phyloP scores from a whole-genome alignment of 1,140 invertebrate genomes.

The Protaetia brevitarsis region DNA sequence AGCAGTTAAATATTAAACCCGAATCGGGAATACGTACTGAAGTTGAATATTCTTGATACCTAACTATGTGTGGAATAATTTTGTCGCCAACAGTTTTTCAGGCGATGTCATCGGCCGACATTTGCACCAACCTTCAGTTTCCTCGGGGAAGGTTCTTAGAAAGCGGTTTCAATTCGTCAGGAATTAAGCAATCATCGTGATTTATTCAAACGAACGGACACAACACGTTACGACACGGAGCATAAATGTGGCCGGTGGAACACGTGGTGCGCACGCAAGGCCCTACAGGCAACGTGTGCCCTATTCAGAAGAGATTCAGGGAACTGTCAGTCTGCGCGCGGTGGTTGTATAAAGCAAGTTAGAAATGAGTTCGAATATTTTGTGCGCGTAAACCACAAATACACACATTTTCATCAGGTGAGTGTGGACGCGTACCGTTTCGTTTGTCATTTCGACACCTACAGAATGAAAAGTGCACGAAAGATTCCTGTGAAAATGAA shows the following conservation, averaged over 20 bases:
- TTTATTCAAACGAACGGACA: background rate
- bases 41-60: no score
- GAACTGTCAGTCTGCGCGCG: slow-evolving; percentile 25
- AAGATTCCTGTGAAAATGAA: background rate
- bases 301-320: slow-evolving; percentile 24
- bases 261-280: slow-evolving; percentile 29
- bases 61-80: no score
- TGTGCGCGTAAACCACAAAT: slow-evolving; percentile 15
- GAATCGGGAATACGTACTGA: no score
- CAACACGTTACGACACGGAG: background rate
- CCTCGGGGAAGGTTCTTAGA: no score
- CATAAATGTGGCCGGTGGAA: background rate
- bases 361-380: slow-evolving; percentile 24
- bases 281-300: slow-evolving; percentile 23
- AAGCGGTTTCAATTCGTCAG: no score
- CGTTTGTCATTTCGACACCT: background rate
- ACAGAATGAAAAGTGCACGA: no score
- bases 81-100: no score
- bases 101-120: no score
- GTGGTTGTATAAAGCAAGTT: slow-evolving; percentile 27
- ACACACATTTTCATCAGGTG: slow-evolving; percentile 2
- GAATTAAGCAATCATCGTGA: background rate
- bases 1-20: no score
- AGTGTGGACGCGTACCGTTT: background rate
- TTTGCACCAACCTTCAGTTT: no score